phyloP scores from a whole-genome alignment of 1,140 invertebrate genomes.

The Drosophila pruinosa region DNA sequence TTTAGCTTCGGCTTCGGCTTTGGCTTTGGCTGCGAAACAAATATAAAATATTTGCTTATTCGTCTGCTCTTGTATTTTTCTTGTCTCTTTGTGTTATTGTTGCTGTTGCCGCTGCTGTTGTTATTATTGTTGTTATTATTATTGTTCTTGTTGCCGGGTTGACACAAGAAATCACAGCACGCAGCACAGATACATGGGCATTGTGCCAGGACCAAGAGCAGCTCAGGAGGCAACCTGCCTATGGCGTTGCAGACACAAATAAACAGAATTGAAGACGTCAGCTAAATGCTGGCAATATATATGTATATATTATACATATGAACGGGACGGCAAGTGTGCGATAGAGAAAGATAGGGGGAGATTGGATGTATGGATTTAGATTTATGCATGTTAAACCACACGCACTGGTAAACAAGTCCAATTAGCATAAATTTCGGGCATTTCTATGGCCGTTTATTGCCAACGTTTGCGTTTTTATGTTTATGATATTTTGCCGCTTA shows the following conservation, averaged over 20 bases:
- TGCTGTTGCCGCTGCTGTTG: background rate
- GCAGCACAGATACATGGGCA: constrained; percentile 4
- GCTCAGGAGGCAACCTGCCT: constrained; percentile 55
- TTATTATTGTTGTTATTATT: background rate
- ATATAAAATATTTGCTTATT: constrained; percentile 72
- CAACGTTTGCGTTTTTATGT: constrained; percentile 77
- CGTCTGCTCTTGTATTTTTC: constrained; percentile 23
- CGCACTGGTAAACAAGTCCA: constrained; percentile 78
- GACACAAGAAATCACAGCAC: constrained; percentile 70
- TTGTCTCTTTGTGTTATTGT: background rate
- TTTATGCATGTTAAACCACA: constrained; percentile 55
- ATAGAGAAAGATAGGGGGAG: background rate
- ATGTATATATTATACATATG: constrained; percentile 14
- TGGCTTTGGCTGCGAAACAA: constrained; percentile 58
- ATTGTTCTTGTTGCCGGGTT: constrained; percentile 42
- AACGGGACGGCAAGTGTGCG: background rate
- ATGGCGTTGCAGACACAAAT: constrained; percentile 56
- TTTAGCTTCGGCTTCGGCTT: constrained; percentile 46
- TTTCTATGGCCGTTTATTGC: constrained; percentile 68
- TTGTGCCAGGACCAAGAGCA: background rate
- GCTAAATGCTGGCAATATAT: constrained; percentile 46
- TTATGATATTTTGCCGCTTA: constrained; percentile 60
- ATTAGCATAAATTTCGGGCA: constrained; percentile 76
- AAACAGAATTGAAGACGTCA: constrained; percentile 71
- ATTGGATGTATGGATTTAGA: constrained; percentile 15